phyloP scores from a whole-genome alignment of 1,140 invertebrate species.

The Paraescarpia echinospica region DNA sequence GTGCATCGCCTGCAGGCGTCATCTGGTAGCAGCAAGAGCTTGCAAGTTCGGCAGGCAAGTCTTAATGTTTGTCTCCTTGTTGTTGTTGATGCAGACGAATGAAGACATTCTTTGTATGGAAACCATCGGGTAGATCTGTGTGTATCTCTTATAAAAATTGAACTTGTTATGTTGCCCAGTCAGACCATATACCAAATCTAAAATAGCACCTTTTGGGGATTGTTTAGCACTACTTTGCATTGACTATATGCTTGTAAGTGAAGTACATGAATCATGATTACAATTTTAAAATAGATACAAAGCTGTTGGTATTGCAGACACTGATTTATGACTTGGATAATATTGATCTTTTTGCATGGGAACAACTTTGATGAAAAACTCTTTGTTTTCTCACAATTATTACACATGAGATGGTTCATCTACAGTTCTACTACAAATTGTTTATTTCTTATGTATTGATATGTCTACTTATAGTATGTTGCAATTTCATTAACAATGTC shows the following conservation, averaged over 20 bases:
- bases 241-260: neutral
- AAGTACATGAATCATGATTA: neutral
- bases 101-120: neutral
- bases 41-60: conserved; percentile 15
- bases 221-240: neutral
- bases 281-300: neutral
- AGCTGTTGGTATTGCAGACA: neutral
- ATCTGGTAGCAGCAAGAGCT: neutral
- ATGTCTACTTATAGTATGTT: neutral
- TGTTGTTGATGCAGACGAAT: neutral
- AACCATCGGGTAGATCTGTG: neutral
- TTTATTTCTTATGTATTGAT: neutral
- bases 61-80: neutral
- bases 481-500: neutral
- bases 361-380: neutral
- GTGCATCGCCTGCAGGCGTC: neutral
- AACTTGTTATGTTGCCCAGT: neutral
- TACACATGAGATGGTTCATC: neutral
- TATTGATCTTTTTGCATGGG: neutral
- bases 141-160: neutral
- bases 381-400: neutral
- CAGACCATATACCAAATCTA: neutral
- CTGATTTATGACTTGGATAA: neutral
- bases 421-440: neutral
- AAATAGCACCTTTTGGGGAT: neutral